Evolutionary conservation across 2,113 vertebrate genomes (phyloP).

Genomic region (Deroptyus accipitrinus): DNA sequence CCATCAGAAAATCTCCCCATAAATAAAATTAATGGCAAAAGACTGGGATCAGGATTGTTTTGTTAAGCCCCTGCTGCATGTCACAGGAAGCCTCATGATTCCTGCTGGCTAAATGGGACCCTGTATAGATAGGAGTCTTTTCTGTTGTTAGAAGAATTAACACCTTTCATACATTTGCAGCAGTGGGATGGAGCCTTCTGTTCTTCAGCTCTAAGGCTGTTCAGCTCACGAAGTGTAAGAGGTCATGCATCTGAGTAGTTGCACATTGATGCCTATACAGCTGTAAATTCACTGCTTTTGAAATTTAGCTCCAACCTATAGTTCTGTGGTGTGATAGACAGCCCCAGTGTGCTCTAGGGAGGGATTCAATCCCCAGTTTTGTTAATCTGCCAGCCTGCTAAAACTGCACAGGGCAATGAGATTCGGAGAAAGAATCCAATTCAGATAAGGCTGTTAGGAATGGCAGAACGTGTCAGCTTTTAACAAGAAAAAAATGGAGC

Average conservation of each 20-base stretch:
- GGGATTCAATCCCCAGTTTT: rapidly evolving
- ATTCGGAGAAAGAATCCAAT: background rate
- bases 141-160: background rate
- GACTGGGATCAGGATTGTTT: background rate
- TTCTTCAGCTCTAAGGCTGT: background rate
- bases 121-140: background rate
- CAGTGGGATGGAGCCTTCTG: no score
- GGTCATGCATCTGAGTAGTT: background rate
- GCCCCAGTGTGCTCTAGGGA: background rate
- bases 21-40: background rate
- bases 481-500: background rate
- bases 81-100: background rate
- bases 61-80: rapidly evolving
- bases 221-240: background rate
- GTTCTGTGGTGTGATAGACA: background rate
- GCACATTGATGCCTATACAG: background rate
- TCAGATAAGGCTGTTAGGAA: background rate
- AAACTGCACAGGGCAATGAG: background rate
- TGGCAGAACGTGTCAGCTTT: background rate
- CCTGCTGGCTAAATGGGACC: background rate
- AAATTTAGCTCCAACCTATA: background rate
- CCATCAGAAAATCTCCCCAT: background rate
- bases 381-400: background rate
- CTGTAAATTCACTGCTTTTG: background rate
- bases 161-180: rapidly evolving